Evolutionary conservation across 1,140 invertebrate genomes (phyloP), one percentile per base, ranked within the genome.

Genomic region (Latrodectus geometricus): DNA sequence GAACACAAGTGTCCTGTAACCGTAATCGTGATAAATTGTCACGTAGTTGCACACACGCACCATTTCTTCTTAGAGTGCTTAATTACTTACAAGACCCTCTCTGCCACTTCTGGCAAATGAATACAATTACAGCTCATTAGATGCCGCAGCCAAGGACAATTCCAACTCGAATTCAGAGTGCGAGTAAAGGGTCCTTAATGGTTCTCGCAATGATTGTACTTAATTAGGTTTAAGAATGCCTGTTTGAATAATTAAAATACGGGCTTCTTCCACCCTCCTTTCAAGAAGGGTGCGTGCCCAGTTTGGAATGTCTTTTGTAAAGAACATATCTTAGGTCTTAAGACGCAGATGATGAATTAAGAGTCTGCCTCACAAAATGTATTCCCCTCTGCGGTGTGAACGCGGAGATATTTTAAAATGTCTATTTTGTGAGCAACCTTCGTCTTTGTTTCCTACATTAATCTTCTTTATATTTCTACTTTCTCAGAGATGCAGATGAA

Each of bases 1-100:
- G 35, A 35, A 35, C 35, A 35, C 35, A 35, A 35, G 5, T 35
- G 80, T 65, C 80, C 70, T 70, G 80, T 74, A 68, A 74, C 80
- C 23, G 70, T 83, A 83, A 83, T 83, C 21, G 80, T 83, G 80
- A 83, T 83, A 83, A 83, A 83, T 83, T 50, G 80, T 81, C 66
- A 81, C 79, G 79, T 72, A 61, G 80, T 23, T 20, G 8, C 12
- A 9, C 21, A 69, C 1, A 69, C 73, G 52, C 69, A 69, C 73
- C 80, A 54, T 21, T 81, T 81, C 70, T 68, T 81, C 70, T 66
- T 68, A 15, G 79, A 81, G 68, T 81, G 52, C 68, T 81, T 81
- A 81, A 81, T 81, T 81, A 68, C 69, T 61, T 11, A 72, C 20
- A 48, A 72, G 79, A 21, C 79, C 21, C 21, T 52, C 21, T 52